A percentile compares a stretch with the other conserved stretches of the same genome.
Evolutionary conservation across 2,888 invertebrate species (phyloP).

Genomic region (Melinaea menophilus): DNA sequence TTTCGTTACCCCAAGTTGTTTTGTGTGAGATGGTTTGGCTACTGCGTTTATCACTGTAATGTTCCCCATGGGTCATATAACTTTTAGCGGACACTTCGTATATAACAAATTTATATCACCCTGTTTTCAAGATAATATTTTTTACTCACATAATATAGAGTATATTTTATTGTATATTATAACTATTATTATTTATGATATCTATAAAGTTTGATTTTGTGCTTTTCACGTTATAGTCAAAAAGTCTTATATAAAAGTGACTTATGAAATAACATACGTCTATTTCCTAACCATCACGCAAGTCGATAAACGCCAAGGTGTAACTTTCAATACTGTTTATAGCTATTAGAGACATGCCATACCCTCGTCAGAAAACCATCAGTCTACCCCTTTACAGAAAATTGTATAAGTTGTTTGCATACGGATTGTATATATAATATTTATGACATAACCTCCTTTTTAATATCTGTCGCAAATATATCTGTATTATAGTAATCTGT

Average conservation of each 20-base stretch:
- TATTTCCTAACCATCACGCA: background rate
- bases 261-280: too few relatives aligned
- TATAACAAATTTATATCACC: background rate
- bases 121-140: too few relatives aligned
- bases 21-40: slow-evolving; percentile 8
- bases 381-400: slow-evolving; percentile 16
- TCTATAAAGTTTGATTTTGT: too few relatives aligned
- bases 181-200: too few relatives aligned
- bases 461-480: too few relatives aligned
- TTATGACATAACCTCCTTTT: background rate
- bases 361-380: slow-evolving; percentile 48
- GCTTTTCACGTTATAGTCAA: too few relatives aligned
- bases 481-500: too few relatives aligned
- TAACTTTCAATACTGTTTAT: slow-evolving; percentile 23
- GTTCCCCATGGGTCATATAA: slow-evolving; percentile 4
- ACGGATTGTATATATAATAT: background rate
- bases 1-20: slow-evolving; percentile 2
- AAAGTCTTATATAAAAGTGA: too few relatives aligned
- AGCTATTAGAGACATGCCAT: slow-evolving; percentile 49
- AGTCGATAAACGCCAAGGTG: slow-evolving; percentile 20
- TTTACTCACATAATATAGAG: too few relatives aligned
- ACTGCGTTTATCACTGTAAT: slow-evolving; percentile 8
- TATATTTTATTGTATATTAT: too few relatives aligned
- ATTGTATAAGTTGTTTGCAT: slow-evolving; percentile 15
- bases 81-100: background rate